phyloP scores from a whole-genome alignment of 2,888 invertebrate genomes.

The Parochlus steinenii region DNA sequence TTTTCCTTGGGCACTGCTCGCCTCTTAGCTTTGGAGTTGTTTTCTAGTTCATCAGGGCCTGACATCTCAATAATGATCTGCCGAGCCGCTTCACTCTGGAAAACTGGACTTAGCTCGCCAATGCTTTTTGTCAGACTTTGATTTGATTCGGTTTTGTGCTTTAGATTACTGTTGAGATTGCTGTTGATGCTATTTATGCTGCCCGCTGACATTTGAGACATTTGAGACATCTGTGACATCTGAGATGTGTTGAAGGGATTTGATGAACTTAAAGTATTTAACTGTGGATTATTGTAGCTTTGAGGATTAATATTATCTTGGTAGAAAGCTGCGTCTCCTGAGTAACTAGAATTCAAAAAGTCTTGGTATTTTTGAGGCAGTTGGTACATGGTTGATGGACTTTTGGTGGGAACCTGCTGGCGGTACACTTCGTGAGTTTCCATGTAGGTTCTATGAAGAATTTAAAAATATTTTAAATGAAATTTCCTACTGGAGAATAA shows the following conservation, averaged over 20 bases:
- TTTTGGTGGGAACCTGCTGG: constrained; percentile 9
- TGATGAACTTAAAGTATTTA: constrained; percentile 21
- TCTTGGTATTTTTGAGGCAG: constrained; percentile 1
- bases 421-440: constrained; percentile 15
- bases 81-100: constrained; percentile 72
- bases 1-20: constrained; percentile 67
- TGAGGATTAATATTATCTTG: constrained; percentile 13
- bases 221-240: background rate
- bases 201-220: too few species aligned
- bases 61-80: constrained; percentile 74
- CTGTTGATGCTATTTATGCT: too few species aligned
- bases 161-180: constrained; percentile 9
- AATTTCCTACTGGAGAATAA: too few species aligned
- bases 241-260: constrained; percentile 6
- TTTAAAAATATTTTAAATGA: too few species aligned
- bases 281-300: constrained; percentile 16
- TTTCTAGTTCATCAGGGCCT: constrained; percentile 31
- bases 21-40: constrained; percentile 39
- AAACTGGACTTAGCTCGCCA: constrained; percentile 55
- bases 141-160: constrained; percentile 26
- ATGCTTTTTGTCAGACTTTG: constrained; percentile 29
- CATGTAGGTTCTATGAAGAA: constrained; percentile 17
- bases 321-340: constrained; percentile 16
- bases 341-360: constrained; percentile 5
- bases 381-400: constrained; percentile 6